phyloP scores from a whole-genome alignment of 2,797 vertebrate species.

The Rhyacichthys aspro region DNA sequence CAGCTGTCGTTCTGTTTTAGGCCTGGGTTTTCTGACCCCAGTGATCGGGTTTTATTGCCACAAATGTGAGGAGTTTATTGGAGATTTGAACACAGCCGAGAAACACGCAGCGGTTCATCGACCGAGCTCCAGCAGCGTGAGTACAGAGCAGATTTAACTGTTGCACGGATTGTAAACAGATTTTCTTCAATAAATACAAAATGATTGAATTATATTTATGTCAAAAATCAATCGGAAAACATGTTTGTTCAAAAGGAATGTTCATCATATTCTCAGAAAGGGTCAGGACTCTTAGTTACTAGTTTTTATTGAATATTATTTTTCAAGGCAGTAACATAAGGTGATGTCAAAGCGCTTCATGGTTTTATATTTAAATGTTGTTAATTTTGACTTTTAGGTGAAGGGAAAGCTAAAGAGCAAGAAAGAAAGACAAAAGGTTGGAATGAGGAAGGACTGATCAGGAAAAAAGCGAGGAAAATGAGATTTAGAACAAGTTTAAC shows the following conservation, averaged over 20 bases:
- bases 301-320: no score
- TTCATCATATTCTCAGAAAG: no score
- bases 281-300: no score
- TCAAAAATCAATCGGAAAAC: no score
- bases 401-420: neutral
- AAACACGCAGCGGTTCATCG: conserved; percentile 82
- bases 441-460: neutral
- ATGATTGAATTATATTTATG: no score
- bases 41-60: conserved; percentile 94
- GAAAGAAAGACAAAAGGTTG: neutral
- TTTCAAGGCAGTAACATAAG: no score
- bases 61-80: conserved; percentile 92
- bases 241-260: no score
- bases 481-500: neutral
- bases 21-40: conserved; percentile 87
- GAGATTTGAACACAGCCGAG: conserved; percentile 87
- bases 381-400: neutral
- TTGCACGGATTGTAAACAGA: no score
- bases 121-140: conserved; percentile 83
- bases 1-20: conserved; percentile 75
- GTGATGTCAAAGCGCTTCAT: neutral
- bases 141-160: no score
- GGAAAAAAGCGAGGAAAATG: neutral
- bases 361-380: neutral
- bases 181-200: no score